phyloP scores from a whole-genome alignment of 2,797 vertebrate species.

The Aulostomus chinensis region DNA sequence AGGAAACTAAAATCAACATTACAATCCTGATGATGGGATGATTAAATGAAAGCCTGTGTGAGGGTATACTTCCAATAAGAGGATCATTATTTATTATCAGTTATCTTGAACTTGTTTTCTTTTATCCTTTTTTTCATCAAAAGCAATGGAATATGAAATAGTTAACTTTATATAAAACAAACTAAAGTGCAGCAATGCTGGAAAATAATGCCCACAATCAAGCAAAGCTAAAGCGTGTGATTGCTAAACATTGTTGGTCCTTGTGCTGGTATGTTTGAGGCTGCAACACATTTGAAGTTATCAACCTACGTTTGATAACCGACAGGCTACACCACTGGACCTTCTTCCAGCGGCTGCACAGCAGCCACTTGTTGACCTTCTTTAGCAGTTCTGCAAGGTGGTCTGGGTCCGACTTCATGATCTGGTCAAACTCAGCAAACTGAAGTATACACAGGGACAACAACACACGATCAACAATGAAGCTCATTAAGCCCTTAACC shows the following conservation, averaged over 20 bases:
- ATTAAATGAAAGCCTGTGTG: too few relatives aligned
- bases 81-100: too few relatives aligned
- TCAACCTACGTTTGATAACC: constrained; percentile 93
- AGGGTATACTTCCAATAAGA: too few relatives aligned
- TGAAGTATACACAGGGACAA: constrained; percentile 52
- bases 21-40: too few relatives aligned
- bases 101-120: too few relatives aligned
- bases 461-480: not conserved
- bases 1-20: too few relatives aligned
- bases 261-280: not conserved
- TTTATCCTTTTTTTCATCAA: too few relatives aligned
- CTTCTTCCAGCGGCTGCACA: constrained; percentile 97
- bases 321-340: constrained; percentile 96
- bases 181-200: too few relatives aligned
- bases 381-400: constrained; percentile 94
- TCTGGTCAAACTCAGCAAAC: constrained; percentile 99
- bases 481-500: not conserved
- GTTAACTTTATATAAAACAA: too few relatives aligned
- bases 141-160: too few relatives aligned
- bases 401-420: constrained; percentile 98
- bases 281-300: not conserved
- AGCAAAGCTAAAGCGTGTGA: too few relatives aligned
- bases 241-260: not conserved
- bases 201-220: too few relatives aligned
- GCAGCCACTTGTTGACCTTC: constrained; percentile 94